These are phyloP conservation scores for Plusia festucae DNA, from an alignment of 2,888 invertebrate species.

Conservation along the genomic window DNA sequence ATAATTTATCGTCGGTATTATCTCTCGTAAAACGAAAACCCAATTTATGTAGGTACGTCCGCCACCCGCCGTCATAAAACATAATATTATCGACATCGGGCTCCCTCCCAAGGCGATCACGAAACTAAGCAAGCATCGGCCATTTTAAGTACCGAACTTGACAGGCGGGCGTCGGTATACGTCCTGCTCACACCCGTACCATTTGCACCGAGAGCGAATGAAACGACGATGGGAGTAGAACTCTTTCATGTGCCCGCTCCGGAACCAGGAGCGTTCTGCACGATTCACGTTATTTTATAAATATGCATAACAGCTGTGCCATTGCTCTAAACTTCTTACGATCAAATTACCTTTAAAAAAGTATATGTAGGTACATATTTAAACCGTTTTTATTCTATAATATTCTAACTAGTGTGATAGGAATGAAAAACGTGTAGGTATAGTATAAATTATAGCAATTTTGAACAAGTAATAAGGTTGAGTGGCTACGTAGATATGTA, in stretches of 20 bases:
- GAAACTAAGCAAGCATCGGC: slow-evolving; percentile 87
- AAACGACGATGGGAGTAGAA: slow-evolving; percentile 70
- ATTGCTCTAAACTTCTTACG: background rate
- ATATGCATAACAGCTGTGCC: slow-evolving; percentile 44
- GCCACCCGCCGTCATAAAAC: slow-evolving; percentile 85
- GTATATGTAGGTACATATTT: background rate
- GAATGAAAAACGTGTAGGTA: background rate
- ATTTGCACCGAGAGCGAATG: slow-evolving; percentile 56
- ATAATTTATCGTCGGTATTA: slow-evolving; percentile 83
- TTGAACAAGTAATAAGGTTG: slow-evolving; percentile 12
- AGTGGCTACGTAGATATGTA: slow-evolving; percentile 29
- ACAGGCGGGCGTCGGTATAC: slow-evolving; percentile 73
- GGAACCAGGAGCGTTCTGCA: slow-evolving; percentile 76
- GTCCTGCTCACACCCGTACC: slow-evolving; percentile 16
- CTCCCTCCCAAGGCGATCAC: slow-evolving; percentile 88
- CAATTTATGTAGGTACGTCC: slow-evolving; percentile 83
- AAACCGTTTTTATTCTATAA: background rate
- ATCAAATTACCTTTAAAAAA: background rate
- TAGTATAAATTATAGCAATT: slow-evolving; percentile 3
- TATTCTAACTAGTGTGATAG: background rate
- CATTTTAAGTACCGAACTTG: slow-evolving; percentile 85
- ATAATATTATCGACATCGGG: slow-evolving; percentile 87
- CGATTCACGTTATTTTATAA: slow-evolving; percentile 73
- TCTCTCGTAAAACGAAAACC: slow-evolving; percentile 86
- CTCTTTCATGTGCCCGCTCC: slow-evolving; percentile 79